Base-by-base conservation (phyloP, 1,140 invertebrate genomes). In the Nephila pilipes region DNA sequence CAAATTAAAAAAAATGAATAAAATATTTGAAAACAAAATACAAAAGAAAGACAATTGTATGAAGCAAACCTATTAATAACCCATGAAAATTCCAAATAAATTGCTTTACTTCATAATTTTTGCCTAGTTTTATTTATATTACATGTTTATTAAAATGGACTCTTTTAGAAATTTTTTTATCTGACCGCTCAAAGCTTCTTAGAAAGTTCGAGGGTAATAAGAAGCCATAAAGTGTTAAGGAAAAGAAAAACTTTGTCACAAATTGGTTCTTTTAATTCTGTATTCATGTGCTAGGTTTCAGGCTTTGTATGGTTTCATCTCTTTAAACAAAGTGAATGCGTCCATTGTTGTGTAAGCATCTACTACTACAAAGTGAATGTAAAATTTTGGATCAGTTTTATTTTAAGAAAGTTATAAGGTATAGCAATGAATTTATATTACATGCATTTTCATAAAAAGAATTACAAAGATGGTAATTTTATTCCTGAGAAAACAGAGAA, bases 351-450 rank as follows among this genome's bases (percentile, higher is more conserved):
- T 75, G 14, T 58, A 22, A 58, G 16, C 20, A 60, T 22, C 22
- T 22, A 1, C 22, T 60, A 22, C 58, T 0, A 22, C 18, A 60
- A 60, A n/a, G n/a, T n/a, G n/a, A n/a, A n/a, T n/a, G n/a, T n/a
- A n/a, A n/a, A n/a, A n/a, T n/a, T 16, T 60, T 60, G 18, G 58
- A 20, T 60, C 58, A 60, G 58, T 22, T 1, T 46, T 46, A 46
- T 10, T 46, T 10, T 46, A 46, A 1, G 46, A 46, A 46, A 10
- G 46, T 46, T n/a, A 46, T 55, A 6, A 55, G 83, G 38, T 46
- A n/a, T 38, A 29, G 55, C 12, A 20, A 93, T 93, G 91, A 93
- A 87, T 93, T 93, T 93, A 4, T 93, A 93, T 38, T 75, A 69
- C 18, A 55, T 93, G 38, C 85, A 93, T 36, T 79, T 46, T 80